Percentiles rank a stretch among this genome's conserved stretches.
phyloP scores from a whole-genome alignment of 2,888 invertebrate species.

The Elmis aenea region DNA sequence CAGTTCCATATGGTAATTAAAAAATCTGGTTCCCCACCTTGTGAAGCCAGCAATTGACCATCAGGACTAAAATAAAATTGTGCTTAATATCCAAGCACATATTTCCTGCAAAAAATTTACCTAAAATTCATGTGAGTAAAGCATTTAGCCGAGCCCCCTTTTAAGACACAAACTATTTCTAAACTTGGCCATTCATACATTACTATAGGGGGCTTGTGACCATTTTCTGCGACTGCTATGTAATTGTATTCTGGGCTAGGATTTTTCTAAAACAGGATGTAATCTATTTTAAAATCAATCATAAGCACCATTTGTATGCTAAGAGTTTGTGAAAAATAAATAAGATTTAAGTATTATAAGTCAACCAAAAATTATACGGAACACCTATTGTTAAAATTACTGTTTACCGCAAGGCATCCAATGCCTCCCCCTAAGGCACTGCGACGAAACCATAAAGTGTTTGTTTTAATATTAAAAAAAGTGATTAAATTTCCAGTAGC shows the following conservation, averaged over 20 bases:
- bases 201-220: slow-evolving; percentile 64
- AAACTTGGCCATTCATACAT: slow-evolving; percentile 81
- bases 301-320: too few relatives aligned
- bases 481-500: slow-evolving; percentile 77
- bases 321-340: too few relatives aligned
- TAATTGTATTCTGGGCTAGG: slow-evolving; percentile 55
- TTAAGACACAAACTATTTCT: slow-evolving; percentile 66
- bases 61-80: slow-evolving; percentile 58
- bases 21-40: slow-evolving; percentile 82
- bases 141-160: slow-evolving; percentile 67
- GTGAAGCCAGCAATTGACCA: slow-evolving; percentile 74
- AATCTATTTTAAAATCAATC: too few relatives aligned
- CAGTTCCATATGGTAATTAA: slow-evolving; percentile 88
- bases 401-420: slow-evolving; percentile 68
- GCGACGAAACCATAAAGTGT: slow-evolving; percentile 64
- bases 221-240: slow-evolving; percentile 81
- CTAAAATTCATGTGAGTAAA: slow-evolving; percentile 73
- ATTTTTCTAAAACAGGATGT: slow-evolving; percentile 53
- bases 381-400: background rate
- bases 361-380: background rate
- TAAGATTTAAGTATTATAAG: background rate
- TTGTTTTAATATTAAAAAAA: slow-evolving; percentile 65
- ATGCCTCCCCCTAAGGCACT: slow-evolving; percentile 75
- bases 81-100: background rate
- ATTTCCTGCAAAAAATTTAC: slow-evolving; percentile 41